A percentile compares a stretch with the other conserved stretches of the same genome.
Conservation (phyloP, 2,888 invertebrate genomes). For the Caenorhabditis imperialis region DNA sequence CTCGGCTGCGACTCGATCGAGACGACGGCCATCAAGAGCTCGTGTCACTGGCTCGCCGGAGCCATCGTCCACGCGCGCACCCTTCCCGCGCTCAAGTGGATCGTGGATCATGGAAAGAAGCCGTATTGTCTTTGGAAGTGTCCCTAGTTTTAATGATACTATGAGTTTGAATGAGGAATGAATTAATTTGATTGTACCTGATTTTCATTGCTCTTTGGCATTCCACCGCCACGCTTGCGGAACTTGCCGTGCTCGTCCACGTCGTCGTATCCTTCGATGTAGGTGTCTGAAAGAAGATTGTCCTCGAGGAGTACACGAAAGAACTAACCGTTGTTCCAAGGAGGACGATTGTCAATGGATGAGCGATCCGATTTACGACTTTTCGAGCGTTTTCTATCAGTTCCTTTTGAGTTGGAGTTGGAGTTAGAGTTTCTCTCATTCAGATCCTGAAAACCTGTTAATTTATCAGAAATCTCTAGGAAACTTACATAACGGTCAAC, state of each 20-base stretch:
- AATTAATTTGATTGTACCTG: constrained; percentile 8
- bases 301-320: too few relatives aligned
- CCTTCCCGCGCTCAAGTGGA: neutral
- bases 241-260: constrained; percentile 69
- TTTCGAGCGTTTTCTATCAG: constrained; percentile 32
- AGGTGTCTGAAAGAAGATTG: constrained; percentile 68
- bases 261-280: constrained; percentile 72
- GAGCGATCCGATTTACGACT: constrained; percentile 31
- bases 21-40: neutral
- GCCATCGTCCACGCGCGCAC: neutral
- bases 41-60: neutral
- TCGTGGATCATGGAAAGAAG: neutral
- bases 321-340: constrained; percentile 66
- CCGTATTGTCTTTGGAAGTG: neutral
- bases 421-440: neutral
- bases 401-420: constrained; percentile 8
- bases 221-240: constrained; percentile 35
- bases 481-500: constrained; percentile 49
- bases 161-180: neutral
- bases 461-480: neutral
- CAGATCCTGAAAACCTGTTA: constrained; percentile 11
- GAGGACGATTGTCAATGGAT: constrained; percentile 55
- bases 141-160: neutral
- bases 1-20: constrained; percentile 11
- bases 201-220: constrained; percentile 35